Base-by-base conservation (phyloP, 2,888 invertebrate species). In the Hypercompe scribonia region DNA sequence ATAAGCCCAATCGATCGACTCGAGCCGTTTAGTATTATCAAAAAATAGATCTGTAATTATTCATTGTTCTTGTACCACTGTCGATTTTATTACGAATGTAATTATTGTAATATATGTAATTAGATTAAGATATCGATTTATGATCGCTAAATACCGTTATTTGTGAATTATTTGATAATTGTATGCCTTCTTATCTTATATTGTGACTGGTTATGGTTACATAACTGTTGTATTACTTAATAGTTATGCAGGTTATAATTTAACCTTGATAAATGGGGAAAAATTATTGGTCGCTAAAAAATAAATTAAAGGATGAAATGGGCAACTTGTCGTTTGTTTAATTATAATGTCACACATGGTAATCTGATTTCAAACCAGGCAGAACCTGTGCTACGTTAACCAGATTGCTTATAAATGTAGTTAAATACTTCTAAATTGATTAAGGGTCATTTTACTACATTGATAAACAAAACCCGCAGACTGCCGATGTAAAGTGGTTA, bases 61-160 rank as follows among this genome's bases (percentile, higher is more conserved):
- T 86, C 80, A 86, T 86, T 87, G 87, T 86, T n/a, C 80, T 84
- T 78, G 72, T 78, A 68, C 78, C 75, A 72, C 72, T 67, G 63
- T 77, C 78, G 71, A 81, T 80, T 84, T 81, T 85, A 85, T 83
- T 83, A 79, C 85, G 77, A 79, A 68, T 81, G 82, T 87, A 84
- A 85, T 87, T 81, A 83, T 81, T 78, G 81, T 85, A 77, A 87
- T 87, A 83, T 83, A 80, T 71, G 78, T 87, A 85, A 87, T 86
- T 87, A 81, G 82, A 87, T 86, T 85, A 86, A 81, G 78, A 84
- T 83, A 76, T 34, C 70, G 84, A 79, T 82, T 83, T 83, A 78
- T 78, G 79, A 80, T 77, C 82, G 73, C 74, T 82, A 78, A 79
- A 81, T 76, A 79, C 79, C 79, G 65, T 82, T 78, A 78, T 84